Evolutionary conservation across 2,888 invertebrate genomes (phyloP).

Genomic region (Dynastes hyllus): DNA sequence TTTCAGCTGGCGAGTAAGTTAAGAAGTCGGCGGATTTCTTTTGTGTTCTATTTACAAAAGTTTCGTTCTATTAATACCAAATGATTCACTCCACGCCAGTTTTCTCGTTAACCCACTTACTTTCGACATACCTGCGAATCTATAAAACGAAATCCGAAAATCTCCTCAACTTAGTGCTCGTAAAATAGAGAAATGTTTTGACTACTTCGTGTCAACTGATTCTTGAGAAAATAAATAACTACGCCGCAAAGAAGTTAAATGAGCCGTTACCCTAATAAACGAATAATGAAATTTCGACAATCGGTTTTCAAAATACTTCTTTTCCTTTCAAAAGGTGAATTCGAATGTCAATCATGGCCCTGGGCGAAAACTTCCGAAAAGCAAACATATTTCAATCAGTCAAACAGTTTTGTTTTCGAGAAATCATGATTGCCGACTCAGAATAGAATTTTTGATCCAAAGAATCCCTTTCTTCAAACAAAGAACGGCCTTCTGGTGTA

Average conservation of each 20-base stretch:
- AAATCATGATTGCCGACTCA: no score
- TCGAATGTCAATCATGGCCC: no score
- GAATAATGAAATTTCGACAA: conserved; percentile 14
- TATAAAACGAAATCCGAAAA: conserved; percentile 36
- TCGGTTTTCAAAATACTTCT: not conserved
- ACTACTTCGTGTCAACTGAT: conserved; percentile 19
- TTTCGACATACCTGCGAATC: conserved; percentile 21
- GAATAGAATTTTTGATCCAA: no score
- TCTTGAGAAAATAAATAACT: conserved; percentile 21
- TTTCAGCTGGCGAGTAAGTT: conserved; percentile 4
- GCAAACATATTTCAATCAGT: no score
- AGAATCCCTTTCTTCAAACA: no score
- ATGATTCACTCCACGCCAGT: conserved; percentile 27
- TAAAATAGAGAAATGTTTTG: conserved; percentile 31
- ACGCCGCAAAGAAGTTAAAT: conserved; percentile 12
- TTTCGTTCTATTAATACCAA: conserved; percentile 30
- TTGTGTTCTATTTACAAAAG: conserved; percentile 31
- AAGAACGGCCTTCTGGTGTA: no score
- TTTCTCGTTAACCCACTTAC: conserved; percentile 32
- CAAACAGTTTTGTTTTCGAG: no score
- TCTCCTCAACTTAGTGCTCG: not conserved
- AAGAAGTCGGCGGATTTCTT: conserved; percentile 7
- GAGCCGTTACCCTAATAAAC: not conserved
- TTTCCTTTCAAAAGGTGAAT: no score
- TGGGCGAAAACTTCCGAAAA: no score